A percentile compares a stretch with the other conserved stretches of the same genome.
Evolutionary conservation across 2,113 vertebrate species (phyloP).

Genomic region (Lophura nycthemera): DNA sequence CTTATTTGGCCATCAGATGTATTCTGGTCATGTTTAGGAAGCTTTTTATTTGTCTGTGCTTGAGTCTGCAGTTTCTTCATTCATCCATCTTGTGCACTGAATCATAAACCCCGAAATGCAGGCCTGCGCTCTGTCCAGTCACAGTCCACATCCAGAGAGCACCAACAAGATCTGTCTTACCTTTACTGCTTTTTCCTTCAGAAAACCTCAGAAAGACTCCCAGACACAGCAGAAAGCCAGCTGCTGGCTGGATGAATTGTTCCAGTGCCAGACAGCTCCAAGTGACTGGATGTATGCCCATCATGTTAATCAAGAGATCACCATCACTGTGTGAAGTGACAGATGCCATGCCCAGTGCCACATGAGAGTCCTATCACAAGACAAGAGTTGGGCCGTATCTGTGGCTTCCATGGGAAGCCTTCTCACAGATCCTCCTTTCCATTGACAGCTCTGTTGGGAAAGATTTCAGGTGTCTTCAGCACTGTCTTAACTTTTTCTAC

Average conservation of each 20-base stretch:
- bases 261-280: accelerated
- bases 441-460: neutral
- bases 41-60: neutral
- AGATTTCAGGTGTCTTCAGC: neutral
- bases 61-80: neutral
- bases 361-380: neutral
- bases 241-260: neutral
- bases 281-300: neutral
- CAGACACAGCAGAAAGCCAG: neutral
- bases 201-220: neutral
- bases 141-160: neutral
- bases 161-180: neutral
- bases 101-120: neutral
- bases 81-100: neutral
- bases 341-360: neutral
- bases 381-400: neutral
- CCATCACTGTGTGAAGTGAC: neutral
- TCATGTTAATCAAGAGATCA: neutral
- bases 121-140: neutral
- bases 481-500: neutral
- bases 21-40: neutral
- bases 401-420: neutral
- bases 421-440: neutral
- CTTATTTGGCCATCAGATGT: neutral
- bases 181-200: neutral